phyloP scores from a whole-genome alignment of 2,797 vertebrate genomes.

The Sciaenops ocellatus region DNA sequence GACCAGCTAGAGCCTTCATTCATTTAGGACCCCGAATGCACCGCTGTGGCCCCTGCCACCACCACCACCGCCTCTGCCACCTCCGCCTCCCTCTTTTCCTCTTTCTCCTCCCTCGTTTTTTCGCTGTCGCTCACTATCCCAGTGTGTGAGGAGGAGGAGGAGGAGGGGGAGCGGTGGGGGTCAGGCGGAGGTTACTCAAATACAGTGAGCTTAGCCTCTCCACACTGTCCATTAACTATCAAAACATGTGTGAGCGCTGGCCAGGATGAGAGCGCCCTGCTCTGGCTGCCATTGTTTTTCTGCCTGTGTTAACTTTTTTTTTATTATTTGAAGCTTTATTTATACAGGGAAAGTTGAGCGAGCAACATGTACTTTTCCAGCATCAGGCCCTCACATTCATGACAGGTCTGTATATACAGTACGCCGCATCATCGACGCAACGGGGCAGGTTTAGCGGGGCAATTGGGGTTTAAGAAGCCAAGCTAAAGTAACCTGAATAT shows the following conservation, averaged over 20 bases:
- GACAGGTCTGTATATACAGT: slow-evolving; percentile 24
- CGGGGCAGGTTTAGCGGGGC: not conserved
- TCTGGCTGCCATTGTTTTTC: slow-evolving; percentile 76
- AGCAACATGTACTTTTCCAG: slow-evolving; percentile 57
- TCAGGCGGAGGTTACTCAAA: slow-evolving; percentile 86
- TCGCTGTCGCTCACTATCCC: slow-evolving; percentile 52
- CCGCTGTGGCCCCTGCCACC: slow-evolving; percentile 23
- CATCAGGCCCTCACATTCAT: slow-evolving; percentile 6
- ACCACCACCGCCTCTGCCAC: not conserved
- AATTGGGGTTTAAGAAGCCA: not conserved
- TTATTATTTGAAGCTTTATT: slow-evolving; percentile 63
- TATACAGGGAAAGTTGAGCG: slow-evolving; percentile 46
- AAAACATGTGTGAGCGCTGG: slow-evolving; percentile 79
- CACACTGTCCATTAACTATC: slow-evolving; percentile 85
- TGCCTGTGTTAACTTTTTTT: slow-evolving; percentile 62
- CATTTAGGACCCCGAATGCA: slow-evolving; percentile 40
- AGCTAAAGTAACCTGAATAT: not conserved
- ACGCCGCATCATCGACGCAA: slow-evolving; percentile 1
- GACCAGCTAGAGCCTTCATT: slow-evolving; percentile 56
- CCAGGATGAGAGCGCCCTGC: slow-evolving; percentile 72
- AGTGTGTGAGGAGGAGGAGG: slow-evolving; percentile 44
- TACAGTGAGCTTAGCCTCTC: slow-evolving; percentile 82
- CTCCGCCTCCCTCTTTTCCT: slow-evolving; percentile 20
- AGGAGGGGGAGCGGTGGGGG: slow-evolving; percentile 65
- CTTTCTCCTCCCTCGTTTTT: slow-evolving; percentile 13